phyloP scores from a whole-genome alignment of 2,888 invertebrate species.

The Apotomis betuletana region DNA sequence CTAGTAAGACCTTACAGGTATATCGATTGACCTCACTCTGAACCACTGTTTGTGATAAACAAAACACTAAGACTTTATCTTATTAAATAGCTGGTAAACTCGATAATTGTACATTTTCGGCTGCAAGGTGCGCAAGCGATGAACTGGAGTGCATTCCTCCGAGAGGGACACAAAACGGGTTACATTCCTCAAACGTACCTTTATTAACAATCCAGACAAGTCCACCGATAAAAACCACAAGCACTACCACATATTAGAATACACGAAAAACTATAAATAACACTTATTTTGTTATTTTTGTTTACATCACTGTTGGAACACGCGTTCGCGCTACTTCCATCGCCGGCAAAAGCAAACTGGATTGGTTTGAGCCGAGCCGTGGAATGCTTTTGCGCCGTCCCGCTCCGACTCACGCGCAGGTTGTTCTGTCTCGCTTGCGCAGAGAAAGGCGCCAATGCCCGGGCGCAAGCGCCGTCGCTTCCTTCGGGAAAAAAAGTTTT shows the following conservation, averaged over 20 bases:
- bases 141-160: conserved; percentile 73
- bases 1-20: background rate
- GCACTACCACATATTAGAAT: conserved; percentile 64
- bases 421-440: conserved; percentile 59
- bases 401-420: conserved; percentile 53
- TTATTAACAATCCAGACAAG: conserved; percentile 54
- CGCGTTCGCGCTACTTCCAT: conserved; percentile 61
- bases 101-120: conserved; percentile 60
- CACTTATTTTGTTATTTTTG: conserved; percentile 64
- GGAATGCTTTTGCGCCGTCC: conserved; percentile 73
- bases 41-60: background rate
- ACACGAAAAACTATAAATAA: conserved; percentile 60
- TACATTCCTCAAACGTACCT: conserved; percentile 80
- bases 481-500: conserved; percentile 61
- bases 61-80: conserved; percentile 3
- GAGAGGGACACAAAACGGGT: conserved; percentile 75
- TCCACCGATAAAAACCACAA: conserved; percentile 46
- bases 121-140: conserved; percentile 78
- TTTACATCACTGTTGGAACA: conserved; percentile 71
- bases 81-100: conserved; percentile 8
- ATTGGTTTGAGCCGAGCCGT: conserved; percentile 66
- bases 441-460: conserved; percentile 80
- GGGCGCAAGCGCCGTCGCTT: conserved; percentile 71
- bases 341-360: conserved; percentile 77
- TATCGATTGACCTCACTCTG: background rate